These are phyloP conservation scores for Amitus sp. DNA, from an alignment of 2,888 invertebrate genomes.

Conservation along the genomic window DNA sequence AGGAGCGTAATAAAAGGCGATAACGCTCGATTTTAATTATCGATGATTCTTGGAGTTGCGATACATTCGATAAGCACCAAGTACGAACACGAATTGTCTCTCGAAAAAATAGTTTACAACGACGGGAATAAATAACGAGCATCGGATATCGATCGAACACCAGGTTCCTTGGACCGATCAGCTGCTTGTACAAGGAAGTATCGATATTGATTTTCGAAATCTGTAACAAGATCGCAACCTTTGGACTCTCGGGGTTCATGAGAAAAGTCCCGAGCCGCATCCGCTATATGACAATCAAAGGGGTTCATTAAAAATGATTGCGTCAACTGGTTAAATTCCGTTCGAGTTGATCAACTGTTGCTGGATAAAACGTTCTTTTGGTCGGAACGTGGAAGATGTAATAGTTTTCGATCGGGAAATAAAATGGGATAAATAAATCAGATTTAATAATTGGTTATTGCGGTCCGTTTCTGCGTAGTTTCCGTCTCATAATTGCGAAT, in stretches of 20 bases:
- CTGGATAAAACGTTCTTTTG: not conserved
- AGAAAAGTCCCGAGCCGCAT: slow-evolving; percentile 26
- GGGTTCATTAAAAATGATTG: slow-evolving; percentile 20
- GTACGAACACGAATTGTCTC: slow-evolving; percentile 33
- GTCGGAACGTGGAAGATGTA: slow-evolving; percentile 14
- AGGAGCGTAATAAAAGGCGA: slow-evolving; percentile 27
- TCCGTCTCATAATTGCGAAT: slow-evolving; percentile 54
- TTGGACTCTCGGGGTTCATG: slow-evolving; percentile 24
- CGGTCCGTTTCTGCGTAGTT: slow-evolving; percentile 52
- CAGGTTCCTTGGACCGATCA: slow-evolving; percentile 17
- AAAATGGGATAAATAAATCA: slow-evolving; percentile 29
- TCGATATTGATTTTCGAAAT: slow-evolving; percentile 40
- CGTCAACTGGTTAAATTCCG: not conserved
- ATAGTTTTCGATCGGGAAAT: slow-evolving; percentile 33
- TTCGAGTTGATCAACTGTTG: not conserved
- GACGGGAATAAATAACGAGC: slow-evolving; percentile 36
- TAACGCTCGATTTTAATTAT: slow-evolving; percentile 40
- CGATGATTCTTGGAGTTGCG: slow-evolving; percentile 38
- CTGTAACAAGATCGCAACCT: slow-evolving; percentile 40
- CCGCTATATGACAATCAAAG: slow-evolving; percentile 7
- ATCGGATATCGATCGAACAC: slow-evolving; percentile 38
- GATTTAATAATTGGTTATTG: slow-evolving; percentile 43
- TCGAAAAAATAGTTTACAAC: slow-evolving; percentile 35
- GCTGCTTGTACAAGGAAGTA: slow-evolving; percentile 28
- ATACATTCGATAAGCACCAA: slow-evolving; percentile 39